Conservation (phyloP, 2,113 vertebrate genomes). For the Gnathochromis pfefferi region DNA sequence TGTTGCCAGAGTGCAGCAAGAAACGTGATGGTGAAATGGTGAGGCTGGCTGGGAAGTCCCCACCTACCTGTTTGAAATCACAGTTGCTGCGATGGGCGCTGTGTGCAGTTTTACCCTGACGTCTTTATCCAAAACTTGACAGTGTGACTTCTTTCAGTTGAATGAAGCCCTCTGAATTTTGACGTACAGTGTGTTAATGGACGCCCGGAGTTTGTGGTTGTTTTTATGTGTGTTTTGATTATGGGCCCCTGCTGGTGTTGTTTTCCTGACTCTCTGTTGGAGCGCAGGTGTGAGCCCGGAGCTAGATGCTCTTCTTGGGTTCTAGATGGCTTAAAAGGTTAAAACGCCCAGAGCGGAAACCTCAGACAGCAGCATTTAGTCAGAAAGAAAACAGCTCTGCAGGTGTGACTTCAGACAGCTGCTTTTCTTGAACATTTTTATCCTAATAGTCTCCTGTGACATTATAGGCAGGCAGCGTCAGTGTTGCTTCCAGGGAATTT, state of each 20-base stretch:
- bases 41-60: not conserved
- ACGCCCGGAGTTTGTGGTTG: not conserved
- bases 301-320: slow-evolving; percentile 34
- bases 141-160: not conserved
- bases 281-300: slow-evolving; percentile 47
- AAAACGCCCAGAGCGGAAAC: slow-evolving; percentile 6
- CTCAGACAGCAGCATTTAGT: slow-evolving; percentile 3
- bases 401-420: not conserved
- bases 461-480: not conserved
- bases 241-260: slow-evolving; percentile 41
- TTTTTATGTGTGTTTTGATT: not conserved
- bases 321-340: slow-evolving; percentile 47
- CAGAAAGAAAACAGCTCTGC: not conserved
- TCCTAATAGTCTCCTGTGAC: not conserved
- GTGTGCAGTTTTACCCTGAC: not conserved
- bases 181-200: not conserved
- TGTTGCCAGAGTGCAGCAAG: slow-evolving; percentile 13
- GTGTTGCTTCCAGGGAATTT: not conserved
- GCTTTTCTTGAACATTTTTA: not conserved
- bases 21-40: slow-evolving; percentile 8
- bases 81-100: not conserved
- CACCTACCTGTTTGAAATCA: not conserved
- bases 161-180: not conserved
- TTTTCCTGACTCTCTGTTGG: slow-evolving; percentile 16
- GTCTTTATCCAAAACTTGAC: not conserved